phyloP scores from a whole-genome alignment of 2,797 vertebrate genomes.

The Huso huso region DNA sequence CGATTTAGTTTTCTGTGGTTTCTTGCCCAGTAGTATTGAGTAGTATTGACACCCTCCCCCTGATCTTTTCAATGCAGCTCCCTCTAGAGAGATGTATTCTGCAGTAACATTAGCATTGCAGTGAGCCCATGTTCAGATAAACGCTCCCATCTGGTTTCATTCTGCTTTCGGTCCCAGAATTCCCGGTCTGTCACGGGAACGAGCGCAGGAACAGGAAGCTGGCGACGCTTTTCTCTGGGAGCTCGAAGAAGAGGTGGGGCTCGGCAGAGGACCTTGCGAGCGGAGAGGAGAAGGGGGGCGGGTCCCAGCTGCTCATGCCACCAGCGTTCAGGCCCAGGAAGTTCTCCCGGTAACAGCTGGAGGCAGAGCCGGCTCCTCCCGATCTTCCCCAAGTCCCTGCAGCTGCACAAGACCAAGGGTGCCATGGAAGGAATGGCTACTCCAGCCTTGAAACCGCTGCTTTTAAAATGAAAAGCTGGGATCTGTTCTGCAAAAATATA shows the following conservation, averaged over 20 bases:
- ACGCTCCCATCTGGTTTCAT: background rate
- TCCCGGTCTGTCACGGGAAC: conserved; percentile 47
- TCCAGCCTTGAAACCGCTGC: background rate
- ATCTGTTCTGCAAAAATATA: background rate
- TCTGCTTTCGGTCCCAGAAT: conserved; percentile 32
- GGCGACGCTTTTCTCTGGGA: conserved; percentile 41
- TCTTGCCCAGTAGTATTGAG: too few relatives aligned
- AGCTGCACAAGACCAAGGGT: background rate
- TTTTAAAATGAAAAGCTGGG: background rate
- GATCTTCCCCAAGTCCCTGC: background rate
- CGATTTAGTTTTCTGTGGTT: too few relatives aligned
- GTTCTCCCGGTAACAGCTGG: conserved; percentile 46
- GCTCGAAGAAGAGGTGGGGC: conserved; percentile 42
- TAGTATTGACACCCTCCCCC: background rate
- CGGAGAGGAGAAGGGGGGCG: conserved; percentile 36
- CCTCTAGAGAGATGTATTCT: background rate
- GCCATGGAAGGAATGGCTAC: background rate
- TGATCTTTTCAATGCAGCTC: background rate
- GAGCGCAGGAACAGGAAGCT: conserved; percentile 62
- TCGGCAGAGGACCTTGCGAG: conserved; percentile 53
- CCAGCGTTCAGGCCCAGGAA: conserved; percentile 42
- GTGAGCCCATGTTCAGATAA: too few relatives aligned
- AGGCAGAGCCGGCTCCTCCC: background rate
- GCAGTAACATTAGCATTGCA: background rate
- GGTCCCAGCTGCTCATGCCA: conserved; percentile 34